Conservation (phyloP, 2,113 vertebrate genomes). For the Oncorhynchus clarkii region DNA sequence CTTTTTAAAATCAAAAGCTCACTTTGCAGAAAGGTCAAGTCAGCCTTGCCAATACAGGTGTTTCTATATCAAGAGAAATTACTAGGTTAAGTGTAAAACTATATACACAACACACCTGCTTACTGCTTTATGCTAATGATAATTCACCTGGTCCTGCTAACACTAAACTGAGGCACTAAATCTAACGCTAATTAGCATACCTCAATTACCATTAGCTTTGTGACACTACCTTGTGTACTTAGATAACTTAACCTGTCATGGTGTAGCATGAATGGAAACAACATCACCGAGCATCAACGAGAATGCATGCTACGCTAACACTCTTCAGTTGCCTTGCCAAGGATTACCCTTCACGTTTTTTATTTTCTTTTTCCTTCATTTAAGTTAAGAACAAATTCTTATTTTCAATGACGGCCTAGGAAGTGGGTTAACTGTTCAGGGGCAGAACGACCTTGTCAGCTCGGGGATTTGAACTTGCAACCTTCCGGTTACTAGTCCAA, state of each 20-base stretch:
- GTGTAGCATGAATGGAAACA: constrained; percentile 5
- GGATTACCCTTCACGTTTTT: constrained; percentile 13
- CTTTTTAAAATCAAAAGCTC: no score
- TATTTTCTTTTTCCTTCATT: no score
- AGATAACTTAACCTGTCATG: not conserved
- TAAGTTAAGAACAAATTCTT: no score
- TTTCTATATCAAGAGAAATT: no score
- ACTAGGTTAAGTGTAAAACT: not conserved
- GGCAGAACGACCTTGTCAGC: no score
- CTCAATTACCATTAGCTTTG: not conserved
- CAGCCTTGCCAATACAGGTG: no score
- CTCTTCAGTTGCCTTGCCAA: constrained; percentile 30
- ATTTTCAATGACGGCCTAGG: no score
- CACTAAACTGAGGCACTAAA: no score
- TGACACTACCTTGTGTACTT: not conserved
- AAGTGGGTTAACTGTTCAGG: no score
- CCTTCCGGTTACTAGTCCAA: no score
- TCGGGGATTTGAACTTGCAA: no score
- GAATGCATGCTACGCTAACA: constrained; percentile 6
- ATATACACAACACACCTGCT: not conserved
- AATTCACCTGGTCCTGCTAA: not conserved
- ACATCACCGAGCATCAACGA: not conserved
- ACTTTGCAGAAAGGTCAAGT: no score
- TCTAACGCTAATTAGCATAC: not conserved
- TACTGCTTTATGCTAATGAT: not conserved